Evolutionary conservation across 2,113 vertebrate genomes (phyloP).

Genomic region (Sander lucioperca): DNA sequence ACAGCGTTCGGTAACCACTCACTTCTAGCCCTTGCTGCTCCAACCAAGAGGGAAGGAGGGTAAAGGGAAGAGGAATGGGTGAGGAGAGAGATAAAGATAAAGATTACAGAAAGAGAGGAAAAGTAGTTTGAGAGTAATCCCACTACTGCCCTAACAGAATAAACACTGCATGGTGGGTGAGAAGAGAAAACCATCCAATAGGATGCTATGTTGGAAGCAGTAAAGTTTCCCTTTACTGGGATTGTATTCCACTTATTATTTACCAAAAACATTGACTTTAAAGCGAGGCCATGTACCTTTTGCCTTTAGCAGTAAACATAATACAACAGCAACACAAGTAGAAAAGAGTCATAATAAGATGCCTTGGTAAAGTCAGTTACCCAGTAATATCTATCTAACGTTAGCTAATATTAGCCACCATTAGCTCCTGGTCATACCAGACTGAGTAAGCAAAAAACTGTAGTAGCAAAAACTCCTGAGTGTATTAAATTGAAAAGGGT

Average conservation of each 20-base stretch:
- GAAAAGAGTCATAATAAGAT: not conserved
- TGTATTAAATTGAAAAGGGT: not conserved
- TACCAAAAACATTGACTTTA: constrained; percentile 4
- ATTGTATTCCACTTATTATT: not conserved
- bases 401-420: not conserved
- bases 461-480: not conserved
- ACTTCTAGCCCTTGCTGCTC: constrained; percentile 99
- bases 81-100: constrained; percentile 25
- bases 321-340: not conserved
- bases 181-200: not conserved
- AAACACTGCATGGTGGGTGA: not conserved
- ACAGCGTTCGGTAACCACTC: constrained; percentile 82
- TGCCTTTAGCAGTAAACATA: not conserved
- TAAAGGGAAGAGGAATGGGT: constrained; percentile 15
- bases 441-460: not conserved
- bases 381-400: not conserved
- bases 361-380: not conserved
- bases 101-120: constrained; percentile 24
- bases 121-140: constrained; percentile 21
- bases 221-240: not conserved
- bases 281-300: constrained; percentile 4
- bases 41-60: constrained; percentile 66
- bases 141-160: not conserved
- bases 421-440: not conserved
- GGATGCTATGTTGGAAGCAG: not conserved